A percentile compares a stretch with the other conserved stretches of the same genome.
phyloP scores from a whole-genome alignment of 1,140 invertebrate genomes.

The Aphaenogaster rudis region DNA sequence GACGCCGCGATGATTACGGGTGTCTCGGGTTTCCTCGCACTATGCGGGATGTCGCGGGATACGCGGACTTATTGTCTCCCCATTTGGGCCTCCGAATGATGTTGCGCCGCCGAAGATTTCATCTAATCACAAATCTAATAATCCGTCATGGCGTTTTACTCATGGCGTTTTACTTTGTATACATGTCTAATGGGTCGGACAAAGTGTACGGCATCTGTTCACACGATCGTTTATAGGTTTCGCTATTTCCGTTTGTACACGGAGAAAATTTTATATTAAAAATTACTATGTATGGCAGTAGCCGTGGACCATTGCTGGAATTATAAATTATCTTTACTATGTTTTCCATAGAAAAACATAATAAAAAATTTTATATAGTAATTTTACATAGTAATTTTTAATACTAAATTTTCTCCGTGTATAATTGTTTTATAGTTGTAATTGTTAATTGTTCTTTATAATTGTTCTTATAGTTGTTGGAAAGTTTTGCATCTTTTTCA shows the following conservation, averaged over 20 bases:
- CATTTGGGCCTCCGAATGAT: constrained; percentile 33
- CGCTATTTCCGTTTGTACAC: neutral
- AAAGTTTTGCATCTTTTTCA: neutral
- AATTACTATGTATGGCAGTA: too few relatives aligned
- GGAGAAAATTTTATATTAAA: too few relatives aligned
- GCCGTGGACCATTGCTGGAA: too few relatives aligned
- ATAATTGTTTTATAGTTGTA: neutral
- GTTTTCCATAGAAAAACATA: too few relatives aligned
- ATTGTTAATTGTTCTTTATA: neutral
- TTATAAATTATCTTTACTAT: too few relatives aligned
- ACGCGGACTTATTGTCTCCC: constrained; percentile 68
- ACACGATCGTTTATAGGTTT: constrained; percentile 6
- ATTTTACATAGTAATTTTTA: too few relatives aligned
- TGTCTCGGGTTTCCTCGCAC: constrained; percentile 84
- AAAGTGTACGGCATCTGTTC: neutral
- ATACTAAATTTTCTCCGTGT: too few relatives aligned
- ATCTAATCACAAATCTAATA: constrained; percentile 35
- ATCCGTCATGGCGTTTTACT: neutral
- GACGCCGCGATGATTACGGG: constrained; percentile 81
- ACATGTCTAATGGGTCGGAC: neutral
- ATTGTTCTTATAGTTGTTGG: neutral
- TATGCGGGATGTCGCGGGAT: constrained; percentile 79
- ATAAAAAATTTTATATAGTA: too few relatives aligned
- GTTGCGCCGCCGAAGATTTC: constrained; percentile 69
- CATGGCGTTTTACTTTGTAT: too few relatives aligned